Conservation (phyloP, 1,140 invertebrate genomes). For the Lucilia cuprina region DNA sequence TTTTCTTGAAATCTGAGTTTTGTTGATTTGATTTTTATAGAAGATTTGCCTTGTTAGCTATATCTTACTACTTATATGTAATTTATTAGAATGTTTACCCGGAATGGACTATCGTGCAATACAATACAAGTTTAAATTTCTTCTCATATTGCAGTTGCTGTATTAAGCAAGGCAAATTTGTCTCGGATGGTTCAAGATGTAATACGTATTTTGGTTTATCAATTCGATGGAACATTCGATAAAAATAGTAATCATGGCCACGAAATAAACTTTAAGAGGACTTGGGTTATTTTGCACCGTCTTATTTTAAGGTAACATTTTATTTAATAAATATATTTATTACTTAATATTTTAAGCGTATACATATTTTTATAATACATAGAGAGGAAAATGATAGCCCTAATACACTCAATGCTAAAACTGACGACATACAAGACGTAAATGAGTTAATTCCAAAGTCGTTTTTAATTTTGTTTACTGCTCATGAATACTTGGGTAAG, state of each 20-base stretch:
- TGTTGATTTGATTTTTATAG: too few species aligned
- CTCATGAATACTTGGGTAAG: conserved; percentile 82
- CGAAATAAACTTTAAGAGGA: conserved; percentile 74
- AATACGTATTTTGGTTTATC: conserved; percentile 75
- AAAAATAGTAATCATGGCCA: conserved; percentile 70
- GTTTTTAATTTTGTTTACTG: conserved; percentile 79
- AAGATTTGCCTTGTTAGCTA: too few species aligned
- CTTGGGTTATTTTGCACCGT: conserved; percentile 85
- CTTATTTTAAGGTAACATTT: conserved; percentile 67
- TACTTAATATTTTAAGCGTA: too few species aligned
- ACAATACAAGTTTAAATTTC: neutral
- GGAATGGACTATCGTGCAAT: too few species aligned
- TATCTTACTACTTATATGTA: too few species aligned
- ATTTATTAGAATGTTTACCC: too few species aligned
- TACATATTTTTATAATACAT: neutral
- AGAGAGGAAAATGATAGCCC: conserved; percentile 38
- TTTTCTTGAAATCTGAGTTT: too few species aligned
- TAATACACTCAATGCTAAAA: neutral
- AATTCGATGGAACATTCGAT: conserved; percentile 70
- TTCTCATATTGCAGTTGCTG: neutral
- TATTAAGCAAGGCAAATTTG: conserved; percentile 63
- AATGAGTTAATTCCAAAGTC: conserved; percentile 76
- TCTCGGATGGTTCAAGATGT: conserved; percentile 77
- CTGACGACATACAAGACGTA: conserved; percentile 52
- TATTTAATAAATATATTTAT: too few species aligned